Conservation (phyloP, 2,113 vertebrate genomes). For the Cheilinus undulatus region DNA sequence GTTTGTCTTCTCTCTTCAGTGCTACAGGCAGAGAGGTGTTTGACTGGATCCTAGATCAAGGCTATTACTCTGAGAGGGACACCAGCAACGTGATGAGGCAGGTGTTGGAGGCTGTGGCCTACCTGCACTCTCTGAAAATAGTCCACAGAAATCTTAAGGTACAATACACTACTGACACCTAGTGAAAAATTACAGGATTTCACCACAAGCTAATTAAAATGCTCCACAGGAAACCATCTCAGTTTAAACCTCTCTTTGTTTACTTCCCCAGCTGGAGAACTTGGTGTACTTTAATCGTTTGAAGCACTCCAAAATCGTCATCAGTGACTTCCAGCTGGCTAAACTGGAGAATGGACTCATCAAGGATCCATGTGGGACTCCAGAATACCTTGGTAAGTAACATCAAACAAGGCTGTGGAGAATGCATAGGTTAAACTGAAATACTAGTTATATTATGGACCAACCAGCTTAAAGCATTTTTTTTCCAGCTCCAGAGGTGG, state of each 20-base stretch:
- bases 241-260: slow-evolving; percentile 9
- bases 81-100: slow-evolving; percentile 98
- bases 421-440: background rate
- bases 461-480: background rate
- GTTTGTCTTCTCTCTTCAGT: slow-evolving; percentile 72
- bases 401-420: background rate
- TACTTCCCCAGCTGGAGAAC: slow-evolving; percentile 90
- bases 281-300: slow-evolving; percentile 97
- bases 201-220: background rate
- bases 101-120: slow-evolving; percentile 95
- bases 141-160: slow-evolving; percentile 99
- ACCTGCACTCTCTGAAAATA: slow-evolving; percentile 96
- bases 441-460: no score
- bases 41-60: slow-evolving; percentile 99
- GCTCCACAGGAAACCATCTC: background rate
- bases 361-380: slow-evolving; percentile 98
- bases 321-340: slow-evolving; percentile 98
- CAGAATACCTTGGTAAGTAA: slow-evolving; percentile 91
- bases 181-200: slow-evolving; percentile 51
- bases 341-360: slow-evolving; percentile 97
- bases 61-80: slow-evolving; percentile 97
- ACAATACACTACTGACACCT: slow-evolving; percentile 63
- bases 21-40: slow-evolving; percentile 98
- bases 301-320: slow-evolving; percentile 99
- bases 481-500: slow-evolving; percentile 92